These are phyloP conservation scores for Nomada flava DNA, from an alignment of 2,888 invertebrate genomes.

Conservation along the genomic window DNA sequence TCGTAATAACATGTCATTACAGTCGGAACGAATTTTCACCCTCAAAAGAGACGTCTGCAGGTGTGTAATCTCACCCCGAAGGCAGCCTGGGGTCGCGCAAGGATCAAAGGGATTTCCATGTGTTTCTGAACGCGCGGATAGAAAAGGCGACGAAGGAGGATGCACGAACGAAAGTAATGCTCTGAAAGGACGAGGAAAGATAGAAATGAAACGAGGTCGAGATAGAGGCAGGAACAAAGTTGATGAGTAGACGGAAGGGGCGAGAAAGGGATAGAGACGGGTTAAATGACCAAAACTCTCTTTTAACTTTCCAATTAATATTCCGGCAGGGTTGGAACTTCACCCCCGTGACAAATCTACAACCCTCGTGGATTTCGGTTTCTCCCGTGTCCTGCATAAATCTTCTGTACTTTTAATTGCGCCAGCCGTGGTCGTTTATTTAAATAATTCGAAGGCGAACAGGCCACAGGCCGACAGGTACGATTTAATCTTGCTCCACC, in stretches of 20 bases:
- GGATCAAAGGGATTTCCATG: constrained; percentile 65
- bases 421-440: constrained; percentile 74
- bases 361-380: constrained; percentile 39
- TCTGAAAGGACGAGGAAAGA: neutral
- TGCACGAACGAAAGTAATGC: too few species aligned
- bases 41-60: constrained; percentile 68
- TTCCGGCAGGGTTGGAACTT: constrained; percentile 63
- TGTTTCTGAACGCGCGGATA: constrained; percentile 35
- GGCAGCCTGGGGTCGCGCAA: constrained; percentile 45
- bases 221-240: constrained; percentile 25
- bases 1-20: constrained; percentile 70
- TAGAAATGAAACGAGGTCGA: constrained; percentile 4
- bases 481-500: constrained; percentile 43
- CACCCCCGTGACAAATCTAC: constrained; percentile 40
- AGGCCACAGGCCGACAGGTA: constrained; percentile 26
- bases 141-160: constrained; percentile 21
- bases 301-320: constrained; percentile 79
- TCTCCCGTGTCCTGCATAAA: constrained; percentile 71
- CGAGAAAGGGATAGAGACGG: constrained; percentile 8
- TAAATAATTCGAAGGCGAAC: constrained; percentile 77
- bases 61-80: constrained; percentile 60
- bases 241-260: constrained; percentile 24
- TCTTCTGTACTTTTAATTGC: constrained; percentile 78
- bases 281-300: constrained; percentile 67
- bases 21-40: constrained; percentile 53